These are phyloP conservation scores for Myzus persicae DNA, from an alignment of 1,140 invertebrate species.

Conservation along the genomic window DNA sequence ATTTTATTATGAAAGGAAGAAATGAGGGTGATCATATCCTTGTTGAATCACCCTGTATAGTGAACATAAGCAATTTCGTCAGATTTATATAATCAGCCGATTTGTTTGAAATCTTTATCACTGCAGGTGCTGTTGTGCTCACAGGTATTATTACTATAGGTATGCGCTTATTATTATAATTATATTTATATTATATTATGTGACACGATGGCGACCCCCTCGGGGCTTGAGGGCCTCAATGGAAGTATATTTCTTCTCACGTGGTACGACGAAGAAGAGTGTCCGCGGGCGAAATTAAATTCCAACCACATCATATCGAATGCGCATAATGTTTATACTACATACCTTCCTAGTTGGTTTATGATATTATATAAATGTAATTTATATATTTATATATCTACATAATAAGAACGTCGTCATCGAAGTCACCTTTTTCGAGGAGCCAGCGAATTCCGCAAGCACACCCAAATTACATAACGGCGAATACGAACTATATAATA, in stretches of 20 bases:
- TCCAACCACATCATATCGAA: not conserved
- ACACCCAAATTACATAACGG: not conserved
- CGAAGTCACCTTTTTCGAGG: not conserved
- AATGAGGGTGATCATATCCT: too few species aligned
- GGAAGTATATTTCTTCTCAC: not conserved
- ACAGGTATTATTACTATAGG: too few species aligned
- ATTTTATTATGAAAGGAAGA: too few species aligned
- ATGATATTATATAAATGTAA: slow-evolving; percentile 11
- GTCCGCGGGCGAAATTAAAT: not conserved
- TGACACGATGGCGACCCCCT: not conserved
- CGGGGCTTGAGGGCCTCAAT: not conserved
- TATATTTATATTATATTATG: not conserved
- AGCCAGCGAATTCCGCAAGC: not conserved
- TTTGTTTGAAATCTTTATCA: not conserved
- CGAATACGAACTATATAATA: not conserved
- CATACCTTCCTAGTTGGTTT: not conserved
- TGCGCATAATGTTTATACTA: too few species aligned
- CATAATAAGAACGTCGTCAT: too few species aligned
- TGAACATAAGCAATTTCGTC: not conserved
- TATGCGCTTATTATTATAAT: not conserved
- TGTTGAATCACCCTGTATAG: too few species aligned
- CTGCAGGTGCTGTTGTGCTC: not conserved
- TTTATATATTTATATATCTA: too few species aligned
- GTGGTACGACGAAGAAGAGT: not conserved
- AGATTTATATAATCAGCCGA: not conserved